phyloP scores from a whole-genome alignment of 2,113 vertebrate genomes.

The Bufo gargarizans region DNA sequence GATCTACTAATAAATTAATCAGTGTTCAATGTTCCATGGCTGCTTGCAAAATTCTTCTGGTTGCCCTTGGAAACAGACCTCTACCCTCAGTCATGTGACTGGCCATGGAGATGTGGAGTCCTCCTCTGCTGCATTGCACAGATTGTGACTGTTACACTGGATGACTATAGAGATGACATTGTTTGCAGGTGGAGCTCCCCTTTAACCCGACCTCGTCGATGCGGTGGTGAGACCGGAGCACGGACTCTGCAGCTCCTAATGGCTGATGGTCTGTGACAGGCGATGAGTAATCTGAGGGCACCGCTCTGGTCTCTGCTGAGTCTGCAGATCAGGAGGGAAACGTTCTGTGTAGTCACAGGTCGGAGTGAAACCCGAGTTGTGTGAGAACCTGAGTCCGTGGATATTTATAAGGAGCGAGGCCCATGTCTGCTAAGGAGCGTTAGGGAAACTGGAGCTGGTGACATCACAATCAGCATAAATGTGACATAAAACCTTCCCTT shows the following conservation, averaged over 20 bases:
- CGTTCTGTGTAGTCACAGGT: background rate
- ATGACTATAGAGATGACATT: background rate
- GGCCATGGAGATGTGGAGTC: background rate
- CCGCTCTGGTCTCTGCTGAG: background rate
- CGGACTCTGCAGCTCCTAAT: background rate
- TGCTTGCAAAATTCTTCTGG: too few species aligned
- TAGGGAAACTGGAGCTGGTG: background rate
- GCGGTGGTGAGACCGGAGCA: background rate
- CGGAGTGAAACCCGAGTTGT: conserved; percentile 21
- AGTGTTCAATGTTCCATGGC: too few species aligned
- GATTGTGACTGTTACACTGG: background rate
- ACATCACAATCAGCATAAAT: background rate
- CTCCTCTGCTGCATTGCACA: background rate
- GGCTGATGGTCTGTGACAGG: background rate
- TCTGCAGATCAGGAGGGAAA: conserved; percentile 15
- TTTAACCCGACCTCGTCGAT: background rate
- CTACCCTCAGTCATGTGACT: too few species aligned
- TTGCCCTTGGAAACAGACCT: too few species aligned
- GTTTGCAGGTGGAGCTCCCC: background rate
- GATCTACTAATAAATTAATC: too few species aligned
- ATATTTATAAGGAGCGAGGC: background rate
- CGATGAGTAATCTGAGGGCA: background rate
- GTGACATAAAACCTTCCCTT: too few species aligned
- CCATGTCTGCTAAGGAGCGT: background rate
- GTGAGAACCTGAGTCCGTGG: background rate